Evolutionary conservation across 1,140 invertebrate species (phyloP).

Genomic region (Ostrea denselamellosa): DNA sequence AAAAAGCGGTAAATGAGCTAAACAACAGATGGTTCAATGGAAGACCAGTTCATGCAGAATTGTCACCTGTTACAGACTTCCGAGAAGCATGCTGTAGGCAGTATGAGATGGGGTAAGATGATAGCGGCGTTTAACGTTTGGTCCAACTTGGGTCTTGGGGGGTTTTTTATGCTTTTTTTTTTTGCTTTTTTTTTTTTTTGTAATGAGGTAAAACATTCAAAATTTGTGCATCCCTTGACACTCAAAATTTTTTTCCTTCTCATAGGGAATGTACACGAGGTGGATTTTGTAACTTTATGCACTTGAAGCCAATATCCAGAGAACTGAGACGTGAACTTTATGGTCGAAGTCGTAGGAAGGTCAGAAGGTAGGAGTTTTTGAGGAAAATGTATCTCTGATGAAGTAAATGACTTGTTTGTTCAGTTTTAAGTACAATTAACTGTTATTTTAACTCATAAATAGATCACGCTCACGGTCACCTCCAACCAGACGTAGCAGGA

Average conservation of each 20-base stretch:
- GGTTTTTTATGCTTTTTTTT: no score
- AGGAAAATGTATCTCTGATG: neutral
- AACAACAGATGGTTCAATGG: constrained; percentile 99
- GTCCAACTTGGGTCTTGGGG: no score
- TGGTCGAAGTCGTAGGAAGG: constrained; percentile 79
- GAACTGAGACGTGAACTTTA: constrained; percentile 90
- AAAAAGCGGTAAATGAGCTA: constrained; percentile 96
- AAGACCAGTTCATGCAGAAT: constrained; percentile 97
- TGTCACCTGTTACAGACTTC: constrained; percentile 99
- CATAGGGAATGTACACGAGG: constrained; percentile 95
- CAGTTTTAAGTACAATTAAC: no score
- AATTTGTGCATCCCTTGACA: no score
- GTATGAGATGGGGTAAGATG: constrained; percentile 95
- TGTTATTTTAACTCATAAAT: neutral
- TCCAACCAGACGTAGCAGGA: constrained; percentile 68
- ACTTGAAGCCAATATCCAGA: constrained; percentile 97
- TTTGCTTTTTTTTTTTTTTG: no score
- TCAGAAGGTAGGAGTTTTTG: constrained; percentile 59
- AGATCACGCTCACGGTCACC: constrained; percentile 75
- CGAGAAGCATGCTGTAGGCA: constrained; percentile 99
- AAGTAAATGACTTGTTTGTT: neutral
- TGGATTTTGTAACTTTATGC: constrained; percentile 99
- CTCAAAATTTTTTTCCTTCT: constrained; percentile 42
- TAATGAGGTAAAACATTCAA: no score
- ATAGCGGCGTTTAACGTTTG: no score